Evolutionary conservation across 1,140 invertebrate genomes (phyloP), one percentile per base, ranked within the genome.

Genomic region (Pseudomyrmex flavicornis): DNA sequence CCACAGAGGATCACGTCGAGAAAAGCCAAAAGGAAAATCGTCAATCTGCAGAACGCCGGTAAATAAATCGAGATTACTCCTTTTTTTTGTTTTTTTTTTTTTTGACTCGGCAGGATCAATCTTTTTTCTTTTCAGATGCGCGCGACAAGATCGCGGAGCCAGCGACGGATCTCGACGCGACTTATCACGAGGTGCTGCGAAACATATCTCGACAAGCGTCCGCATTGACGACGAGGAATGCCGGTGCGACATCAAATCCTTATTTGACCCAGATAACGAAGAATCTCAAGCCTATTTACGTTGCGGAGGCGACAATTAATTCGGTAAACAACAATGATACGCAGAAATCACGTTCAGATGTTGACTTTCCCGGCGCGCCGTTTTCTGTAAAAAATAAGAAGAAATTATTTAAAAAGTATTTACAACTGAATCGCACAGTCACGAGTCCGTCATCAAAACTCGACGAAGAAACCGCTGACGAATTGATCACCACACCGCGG

Each of bases 1-100:
- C 90, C 91, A 0, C 80, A 88, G 56, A 89, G 87, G 52, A 86
- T 91, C 46, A 73, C 82, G 12, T 50, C 50, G 13, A 83, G 56
- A 17, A 90, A 79, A 68, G 73, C 5, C 1, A 89, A 89, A 35
- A 66, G 74, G 0, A 91, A 86, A 72, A 62, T 82, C 17, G 0
- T 20, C 12, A 54, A 52, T 9, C 35, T 35, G 35, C 35, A 9
- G 17, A 0, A 46, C 58, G 73, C 52, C 8, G 72, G 83, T 85
- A 82, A 73, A 62, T 68, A 62, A 58, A 58, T 2, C 22, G 10
- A 59, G 22, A 58, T 68, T 48, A 58, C n/a, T 74, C 58, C 26
- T 13, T 35, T 5, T 5, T 35, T 35, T 35, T 35, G 5, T 35
- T 35, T 17, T 17, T 35, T 35, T 35, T 35, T 5, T 35, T 35